phyloP scores from a whole-genome alignment of 1,140 invertebrate genomes.

The Drosophila albomicans region DNA sequence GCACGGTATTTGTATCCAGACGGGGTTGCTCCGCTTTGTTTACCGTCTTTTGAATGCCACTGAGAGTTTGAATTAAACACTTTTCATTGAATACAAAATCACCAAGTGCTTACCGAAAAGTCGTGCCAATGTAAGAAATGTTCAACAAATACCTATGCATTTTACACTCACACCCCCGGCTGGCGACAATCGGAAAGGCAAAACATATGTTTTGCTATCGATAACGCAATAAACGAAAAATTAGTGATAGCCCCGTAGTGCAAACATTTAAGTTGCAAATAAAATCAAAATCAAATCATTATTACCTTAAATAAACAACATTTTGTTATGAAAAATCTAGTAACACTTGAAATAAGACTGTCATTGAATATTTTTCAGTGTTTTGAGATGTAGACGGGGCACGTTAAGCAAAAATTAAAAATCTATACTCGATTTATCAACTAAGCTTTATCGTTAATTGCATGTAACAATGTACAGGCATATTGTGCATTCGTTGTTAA shows the following conservation, averaged over 20 bases:
- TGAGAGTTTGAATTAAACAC: conserved; percentile 47
- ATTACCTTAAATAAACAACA: no score
- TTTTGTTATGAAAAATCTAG: no score
- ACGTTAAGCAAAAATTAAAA: no score
- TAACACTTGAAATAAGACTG: no score
- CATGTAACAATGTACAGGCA: no score
- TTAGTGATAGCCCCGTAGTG: neutral
- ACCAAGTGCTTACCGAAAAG: conserved; percentile 86
- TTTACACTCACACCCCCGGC: conserved; percentile 62
- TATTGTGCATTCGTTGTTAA: no score
- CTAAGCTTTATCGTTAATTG: no score
- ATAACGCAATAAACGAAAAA: neutral
- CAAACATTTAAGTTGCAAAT: neutral
- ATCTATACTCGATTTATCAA: no score
- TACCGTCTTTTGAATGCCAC: conserved; percentile 86
- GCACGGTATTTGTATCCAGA: conserved; percentile 87
- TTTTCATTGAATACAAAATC: neutral
- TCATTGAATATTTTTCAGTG: no score
- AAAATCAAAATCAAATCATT: neutral
- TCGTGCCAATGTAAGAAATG: conserved; percentile 88
- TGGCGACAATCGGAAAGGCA: conserved; percentile 16
- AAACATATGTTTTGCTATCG: conserved; percentile 40
- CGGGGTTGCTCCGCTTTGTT: conserved; percentile 61
- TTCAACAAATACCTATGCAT: conserved; percentile 87
- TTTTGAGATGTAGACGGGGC: no score